A percentile compares a stretch with the other conserved stretches of the same genome.
Conservation (phyloP, 2,797 vertebrate genomes). For the Siniperca undulata region DNA sequence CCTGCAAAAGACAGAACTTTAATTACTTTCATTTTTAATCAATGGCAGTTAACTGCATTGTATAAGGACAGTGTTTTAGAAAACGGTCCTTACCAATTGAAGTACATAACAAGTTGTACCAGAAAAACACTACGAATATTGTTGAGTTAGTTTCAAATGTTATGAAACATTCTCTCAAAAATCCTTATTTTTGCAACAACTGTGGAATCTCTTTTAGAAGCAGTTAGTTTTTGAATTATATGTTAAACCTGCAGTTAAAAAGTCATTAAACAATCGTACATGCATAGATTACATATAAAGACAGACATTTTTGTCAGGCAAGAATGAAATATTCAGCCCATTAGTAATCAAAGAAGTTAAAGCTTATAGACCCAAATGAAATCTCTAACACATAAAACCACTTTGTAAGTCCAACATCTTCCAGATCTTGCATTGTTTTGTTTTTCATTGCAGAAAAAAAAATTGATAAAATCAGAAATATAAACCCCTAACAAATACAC, state of each 20-base stretch:
- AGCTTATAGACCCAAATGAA: conserved; percentile 73
- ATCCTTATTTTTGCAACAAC: background rate
- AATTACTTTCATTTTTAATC: background rate
- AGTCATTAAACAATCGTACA: conserved; percentile 18
- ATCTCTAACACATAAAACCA: conserved; percentile 32
- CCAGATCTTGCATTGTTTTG: background rate
- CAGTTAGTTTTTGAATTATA: conserved; percentile 43
- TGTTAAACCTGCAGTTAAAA: conserved; percentile 17
- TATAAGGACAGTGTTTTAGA: background rate
- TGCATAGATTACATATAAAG: conserved; percentile 34
- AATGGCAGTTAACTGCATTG: background rate
- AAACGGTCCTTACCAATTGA: background rate
- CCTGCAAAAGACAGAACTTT: conserved; percentile 78
- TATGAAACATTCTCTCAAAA: background rate
- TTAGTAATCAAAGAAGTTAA: conserved; percentile 43
- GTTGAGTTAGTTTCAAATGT: conserved; percentile 31
- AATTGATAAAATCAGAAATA: background rate
- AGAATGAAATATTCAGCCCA: conserved; percentile 30
- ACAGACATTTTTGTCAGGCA: conserved; percentile 31
- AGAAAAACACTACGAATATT: background rate
- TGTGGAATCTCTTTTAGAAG: background rate
- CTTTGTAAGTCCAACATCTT: background rate
- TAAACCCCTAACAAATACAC: background rate
- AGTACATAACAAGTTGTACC: background rate
- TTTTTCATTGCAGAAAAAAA: conserved; percentile 4